Evolutionary conservation across 2,113 vertebrate species (phyloP).

Genomic region (Turnix velox): DNA sequence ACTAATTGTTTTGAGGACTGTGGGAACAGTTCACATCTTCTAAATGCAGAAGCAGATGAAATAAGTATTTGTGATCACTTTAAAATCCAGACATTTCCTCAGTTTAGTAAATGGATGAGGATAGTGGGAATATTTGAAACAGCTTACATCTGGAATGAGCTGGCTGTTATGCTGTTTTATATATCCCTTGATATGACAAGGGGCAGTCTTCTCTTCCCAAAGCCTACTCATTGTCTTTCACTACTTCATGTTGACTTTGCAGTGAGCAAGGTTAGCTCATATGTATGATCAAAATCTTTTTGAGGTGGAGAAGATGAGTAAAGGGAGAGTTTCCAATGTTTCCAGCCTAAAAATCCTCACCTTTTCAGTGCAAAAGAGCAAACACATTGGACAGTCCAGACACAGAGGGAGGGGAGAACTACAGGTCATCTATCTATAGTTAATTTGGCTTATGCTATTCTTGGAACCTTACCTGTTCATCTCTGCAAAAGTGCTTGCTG

Average conservation of each 20-base stretch:
- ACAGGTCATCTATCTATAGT: neutral
- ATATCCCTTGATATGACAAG: neutral
- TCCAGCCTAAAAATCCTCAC: neutral
- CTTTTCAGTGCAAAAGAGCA: neutral
- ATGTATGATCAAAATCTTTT: neutral
- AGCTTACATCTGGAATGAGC: fast-evolving
- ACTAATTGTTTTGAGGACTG: neutral
- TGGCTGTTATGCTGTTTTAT: neutral
- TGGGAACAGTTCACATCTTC: neutral
- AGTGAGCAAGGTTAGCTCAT: neutral
- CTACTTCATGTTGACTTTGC: neutral
- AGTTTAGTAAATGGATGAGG: neutral
- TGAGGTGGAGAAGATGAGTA: neutral
- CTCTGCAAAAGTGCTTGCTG: neutral
- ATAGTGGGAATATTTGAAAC: neutral
- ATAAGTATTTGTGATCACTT: neutral
- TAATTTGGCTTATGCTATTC: neutral
- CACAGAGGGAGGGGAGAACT: fast-evolving
- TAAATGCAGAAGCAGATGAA: neutral
- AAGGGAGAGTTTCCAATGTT: neutral
- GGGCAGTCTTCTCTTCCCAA: neutral
- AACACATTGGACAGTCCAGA: neutral
- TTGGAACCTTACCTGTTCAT: neutral
- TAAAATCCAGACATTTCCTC: neutral
- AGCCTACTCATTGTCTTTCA: neutral